Evolutionary conservation across 2,888 invertebrate genomes (phyloP).

Genomic region (Drosophila bunnanda): DNA sequence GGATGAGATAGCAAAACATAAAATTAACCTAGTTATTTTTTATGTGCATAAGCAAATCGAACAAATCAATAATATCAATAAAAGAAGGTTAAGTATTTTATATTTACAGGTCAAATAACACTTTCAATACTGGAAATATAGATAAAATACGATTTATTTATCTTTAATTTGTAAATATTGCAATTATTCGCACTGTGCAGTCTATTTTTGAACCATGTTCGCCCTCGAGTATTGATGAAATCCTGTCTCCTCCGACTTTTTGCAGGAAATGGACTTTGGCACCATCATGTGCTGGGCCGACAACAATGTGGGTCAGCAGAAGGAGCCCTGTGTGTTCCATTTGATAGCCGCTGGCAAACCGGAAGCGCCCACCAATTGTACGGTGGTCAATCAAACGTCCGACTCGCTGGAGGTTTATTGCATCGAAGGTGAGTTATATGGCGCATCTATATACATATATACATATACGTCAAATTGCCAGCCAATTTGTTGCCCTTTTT

Average conservation of each 20-base stretch:
- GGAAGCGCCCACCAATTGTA: slow-evolving; percentile 91
- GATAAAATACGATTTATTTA: background rate
- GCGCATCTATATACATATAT: background rate
- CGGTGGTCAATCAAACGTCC: slow-evolving; percentile 90
- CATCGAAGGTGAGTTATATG: slow-evolving; percentile 85
- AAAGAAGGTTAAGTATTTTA: background rate
- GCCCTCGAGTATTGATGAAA: slow-evolving; percentile 12
- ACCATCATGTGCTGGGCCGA: slow-evolving; percentile 91
- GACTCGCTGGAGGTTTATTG: slow-evolving; percentile 91
- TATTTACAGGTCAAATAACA: background rate
- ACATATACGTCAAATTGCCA: slow-evolving; percentile 34
- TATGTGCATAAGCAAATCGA: too few species aligned
- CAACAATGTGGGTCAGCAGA: slow-evolving; percentile 89
- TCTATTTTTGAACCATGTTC: slow-evolving; percentile 8
- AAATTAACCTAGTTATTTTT: too few species aligned
- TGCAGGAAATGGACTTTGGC: slow-evolving; percentile 90
- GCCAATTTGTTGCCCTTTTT: slow-evolving; percentile 61
- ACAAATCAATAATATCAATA: too few species aligned
- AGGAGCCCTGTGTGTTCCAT: slow-evolving; percentile 91
- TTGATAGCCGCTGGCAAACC: slow-evolving; percentile 92
- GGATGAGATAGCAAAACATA: background rate
- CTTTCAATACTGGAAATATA: background rate
- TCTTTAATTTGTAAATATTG: background rate
- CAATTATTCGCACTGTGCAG: background rate
- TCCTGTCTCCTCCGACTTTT: slow-evolving; percentile 12